Conservation (phyloP, 2,888 invertebrate species). For the Scrobipalpa atriplicella region DNA sequence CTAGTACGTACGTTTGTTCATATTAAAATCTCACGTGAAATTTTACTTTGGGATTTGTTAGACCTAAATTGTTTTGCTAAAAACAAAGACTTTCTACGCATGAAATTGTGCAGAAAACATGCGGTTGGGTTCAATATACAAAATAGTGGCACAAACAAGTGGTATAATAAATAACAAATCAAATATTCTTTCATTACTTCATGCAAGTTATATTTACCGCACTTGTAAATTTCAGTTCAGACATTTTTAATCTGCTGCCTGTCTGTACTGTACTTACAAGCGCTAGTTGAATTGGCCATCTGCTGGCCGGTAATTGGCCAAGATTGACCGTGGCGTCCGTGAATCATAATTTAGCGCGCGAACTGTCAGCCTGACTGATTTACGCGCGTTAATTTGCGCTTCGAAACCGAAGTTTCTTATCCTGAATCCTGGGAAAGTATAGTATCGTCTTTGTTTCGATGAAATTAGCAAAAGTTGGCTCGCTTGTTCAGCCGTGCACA, state of each 20-base stretch:
- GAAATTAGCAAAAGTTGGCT: neutral
- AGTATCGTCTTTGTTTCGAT: neutral
- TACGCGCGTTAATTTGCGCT: constrained; percentile 50
- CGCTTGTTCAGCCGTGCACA: neutral
- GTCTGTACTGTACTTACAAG: neutral
- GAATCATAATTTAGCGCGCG: constrained; percentile 60
- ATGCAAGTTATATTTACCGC: neutral
- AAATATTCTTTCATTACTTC: too few species aligned
- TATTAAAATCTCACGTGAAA: neutral
- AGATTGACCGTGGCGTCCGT: constrained; percentile 63
- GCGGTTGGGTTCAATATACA: too few species aligned
- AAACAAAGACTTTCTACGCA: too few species aligned
- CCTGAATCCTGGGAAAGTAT: constrained; percentile 33
- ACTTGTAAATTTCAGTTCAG: neutral
- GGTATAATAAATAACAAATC: too few species aligned
- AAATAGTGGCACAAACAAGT: too few species aligned
- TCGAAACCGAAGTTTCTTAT: constrained; percentile 20
- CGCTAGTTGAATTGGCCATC: constrained; percentile 11
- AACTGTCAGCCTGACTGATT: constrained; percentile 51
- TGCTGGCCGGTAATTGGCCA: constrained; percentile 61
- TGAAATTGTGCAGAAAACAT: too few species aligned
- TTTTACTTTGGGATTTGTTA: too few species aligned
- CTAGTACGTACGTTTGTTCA: neutral
- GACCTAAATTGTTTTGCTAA: too few species aligned
- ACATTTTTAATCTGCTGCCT: neutral